Percentiles rank a stretch among this genome's conserved stretches.
phyloP scores from a whole-genome alignment of 2,797 vertebrate genomes.

The Chromobotia macracanthus region DNA sequence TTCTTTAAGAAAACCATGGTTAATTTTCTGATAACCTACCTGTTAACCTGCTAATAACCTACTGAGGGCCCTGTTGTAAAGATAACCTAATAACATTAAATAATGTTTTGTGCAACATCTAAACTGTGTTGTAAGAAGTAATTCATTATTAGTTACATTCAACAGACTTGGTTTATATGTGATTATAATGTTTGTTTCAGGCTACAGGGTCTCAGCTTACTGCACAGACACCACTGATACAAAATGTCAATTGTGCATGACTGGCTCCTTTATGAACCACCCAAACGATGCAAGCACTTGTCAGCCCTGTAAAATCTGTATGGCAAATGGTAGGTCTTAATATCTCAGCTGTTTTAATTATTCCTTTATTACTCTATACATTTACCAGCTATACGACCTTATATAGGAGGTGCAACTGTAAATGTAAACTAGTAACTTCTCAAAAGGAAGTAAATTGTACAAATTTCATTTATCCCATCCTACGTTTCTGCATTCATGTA shows the following conservation, averaged over 20 bases:
- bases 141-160: too few relatives aligned
- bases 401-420: too few relatives aligned
- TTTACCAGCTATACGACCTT: neutral
- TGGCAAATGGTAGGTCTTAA: slow-evolving; percentile 51
- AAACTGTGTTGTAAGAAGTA: too few relatives aligned
- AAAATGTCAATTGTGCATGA: fast-evolving
- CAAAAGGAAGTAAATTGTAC: neutral
- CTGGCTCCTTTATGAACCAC: neutral
- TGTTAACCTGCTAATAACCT: too few relatives aligned
- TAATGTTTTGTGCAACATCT: too few relatives aligned
- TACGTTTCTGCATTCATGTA: neutral
- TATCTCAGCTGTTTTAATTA: neutral
- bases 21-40: too few relatives aligned
- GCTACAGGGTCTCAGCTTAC: neutral
- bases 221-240: neutral
- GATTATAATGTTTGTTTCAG: slow-evolving; percentile 53
- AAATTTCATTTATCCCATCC: neutral
- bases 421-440: neutral
- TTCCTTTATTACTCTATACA: neutral
- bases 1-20: too few relatives aligned
- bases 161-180: too few relatives aligned
- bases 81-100: too few relatives aligned
- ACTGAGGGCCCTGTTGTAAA: too few relatives aligned
- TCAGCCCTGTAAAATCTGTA: slow-evolving; percentile 63
- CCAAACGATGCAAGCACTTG: fast-evolving